These are phyloP conservation scores for Iguana delicatissima DNA, from an alignment of 2,797 vertebrate genomes.

Conservation along the genomic window DNA sequence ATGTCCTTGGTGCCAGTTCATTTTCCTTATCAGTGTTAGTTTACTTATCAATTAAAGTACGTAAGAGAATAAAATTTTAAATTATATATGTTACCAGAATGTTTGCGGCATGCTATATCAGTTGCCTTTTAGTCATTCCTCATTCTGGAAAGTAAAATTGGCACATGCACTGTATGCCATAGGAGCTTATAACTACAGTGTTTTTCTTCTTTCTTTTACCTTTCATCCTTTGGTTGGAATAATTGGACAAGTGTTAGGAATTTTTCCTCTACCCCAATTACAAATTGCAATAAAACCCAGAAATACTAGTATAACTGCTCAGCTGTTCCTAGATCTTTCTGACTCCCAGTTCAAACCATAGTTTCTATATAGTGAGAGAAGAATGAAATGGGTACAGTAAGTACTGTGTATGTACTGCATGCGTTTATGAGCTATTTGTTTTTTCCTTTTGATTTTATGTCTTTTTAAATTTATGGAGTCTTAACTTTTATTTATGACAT, in stretches of 20 bases:
- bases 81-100: background rate
- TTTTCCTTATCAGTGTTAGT: too few relatives aligned
- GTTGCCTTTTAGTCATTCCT: background rate
- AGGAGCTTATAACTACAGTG: slow-evolving; percentile 31
- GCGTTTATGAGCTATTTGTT: slow-evolving; percentile 64
- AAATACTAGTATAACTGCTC: slow-evolving; percentile 56
- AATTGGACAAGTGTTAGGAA: slow-evolving; percentile 32
- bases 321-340: slow-evolving; percentile 30
- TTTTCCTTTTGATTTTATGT: slow-evolving; percentile 81
- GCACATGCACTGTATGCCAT: background rate
- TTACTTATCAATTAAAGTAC: background rate
- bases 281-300: slow-evolving; percentile 62
- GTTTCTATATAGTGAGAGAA: slow-evolving; percentile 48
- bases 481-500: slow-evolving; percentile 78
- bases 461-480: slow-evolving; percentile 77
- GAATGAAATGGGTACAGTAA: slow-evolving; percentile 40
- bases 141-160: slow-evolving; percentile 15
- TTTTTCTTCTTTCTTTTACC: background rate
- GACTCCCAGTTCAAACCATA: slow-evolving; percentile 55
- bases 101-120: slow-evolving; percentile 12
- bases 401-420: slow-evolving; percentile 47
- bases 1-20: background rate
- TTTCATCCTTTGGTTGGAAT: slow-evolving; percentile 10
- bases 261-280: slow-evolving; percentile 23
- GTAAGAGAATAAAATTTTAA: background rate